Conservation (phyloP, 2,797 vertebrate genomes). For the Melanotaenia boesemani region DNA sequence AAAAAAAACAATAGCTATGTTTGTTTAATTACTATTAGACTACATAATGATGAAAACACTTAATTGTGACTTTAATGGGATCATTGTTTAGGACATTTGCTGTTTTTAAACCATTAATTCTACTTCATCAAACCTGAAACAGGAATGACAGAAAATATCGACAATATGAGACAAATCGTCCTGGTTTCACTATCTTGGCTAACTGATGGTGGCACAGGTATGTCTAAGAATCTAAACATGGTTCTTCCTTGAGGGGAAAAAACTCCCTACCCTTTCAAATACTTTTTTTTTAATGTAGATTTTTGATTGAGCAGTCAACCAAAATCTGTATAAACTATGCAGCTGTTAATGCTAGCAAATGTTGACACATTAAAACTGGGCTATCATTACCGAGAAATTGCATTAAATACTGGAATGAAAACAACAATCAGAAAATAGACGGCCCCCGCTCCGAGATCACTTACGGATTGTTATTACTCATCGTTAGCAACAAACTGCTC, state of each 20-base stretch:
- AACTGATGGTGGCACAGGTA: neutral
- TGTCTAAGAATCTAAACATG: neutral
- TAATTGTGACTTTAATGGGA: neutral
- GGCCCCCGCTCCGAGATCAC: constrained; percentile 68
- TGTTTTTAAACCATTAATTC: too few relatives aligned
- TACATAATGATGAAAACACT: neutral
- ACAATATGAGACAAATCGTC: neutral
- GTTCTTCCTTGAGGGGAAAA: constrained; percentile 31
- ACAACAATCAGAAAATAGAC: constrained; percentile 58
- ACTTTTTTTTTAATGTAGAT: accelerated
- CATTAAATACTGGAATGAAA: too few relatives aligned
- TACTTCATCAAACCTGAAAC: too few relatives aligned
- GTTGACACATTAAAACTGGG: neutral
- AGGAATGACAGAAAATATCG: neutral
- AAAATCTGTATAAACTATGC: neutral
- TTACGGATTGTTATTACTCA: constrained; percentile 99
- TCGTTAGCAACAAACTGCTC: constrained; percentile 95
- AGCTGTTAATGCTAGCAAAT: neutral
- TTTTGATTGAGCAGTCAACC: accelerated
- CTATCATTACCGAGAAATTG: neutral
- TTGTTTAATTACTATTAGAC: neutral
- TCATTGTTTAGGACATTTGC: too few relatives aligned
- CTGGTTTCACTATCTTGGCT: neutral
- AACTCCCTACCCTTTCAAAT: too few relatives aligned
- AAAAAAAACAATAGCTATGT: too few relatives aligned